Base-by-base conservation (phyloP, 2,888 invertebrate species). In the Halocaridina rubra region DNA sequence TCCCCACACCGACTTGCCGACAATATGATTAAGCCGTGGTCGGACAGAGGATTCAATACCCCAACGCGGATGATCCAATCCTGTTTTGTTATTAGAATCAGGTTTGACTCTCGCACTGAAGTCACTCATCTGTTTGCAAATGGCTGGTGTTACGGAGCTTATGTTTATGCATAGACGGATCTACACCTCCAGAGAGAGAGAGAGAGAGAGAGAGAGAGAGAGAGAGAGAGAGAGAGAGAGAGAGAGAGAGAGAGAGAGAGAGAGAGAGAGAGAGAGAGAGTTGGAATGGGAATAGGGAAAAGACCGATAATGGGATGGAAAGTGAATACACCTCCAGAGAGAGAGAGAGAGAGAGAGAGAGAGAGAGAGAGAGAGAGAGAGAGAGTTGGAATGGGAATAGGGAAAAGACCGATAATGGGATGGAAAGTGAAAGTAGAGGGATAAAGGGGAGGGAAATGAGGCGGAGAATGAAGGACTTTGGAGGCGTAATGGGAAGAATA, bases 21-120 rank as follows among this genome's bases (percentile, higher is more conserved):
- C 84, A 80, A 64, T 77, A 85, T 85, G 85, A 81, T 81, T 81
- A 81, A 80, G 80, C 76, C 80, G 57, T 76, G 85, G 80, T 85
- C 75, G 85, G 77, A 46, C 76, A 67, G 74, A 64, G 77, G 80
- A 85, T 85, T 85, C 85, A 85, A 85, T 85, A 80, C 77, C 80
- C 80, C 75, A 64, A 39, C 67, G 76, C 46, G 80, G 59, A 81
- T 77, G 85, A 85, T 76, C 85, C 85, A 77, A 81, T 85, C 80
- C 74, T 80, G 71, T 77, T 69, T 67, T 67, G 61, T 80, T 85
- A 81, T 85, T 85, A 85, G 27, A 74, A 53, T 13, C 74, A 69
- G 69, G 69, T 69, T 69, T 69, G 69, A 32, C 27, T 69, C 32
- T 69, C 27, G 24, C 57, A 53, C 75, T 22, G 39, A 22, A 39